phyloP scores from a whole-genome alignment of 2,888 invertebrate genomes.

The Cerastis rubricosa region DNA sequence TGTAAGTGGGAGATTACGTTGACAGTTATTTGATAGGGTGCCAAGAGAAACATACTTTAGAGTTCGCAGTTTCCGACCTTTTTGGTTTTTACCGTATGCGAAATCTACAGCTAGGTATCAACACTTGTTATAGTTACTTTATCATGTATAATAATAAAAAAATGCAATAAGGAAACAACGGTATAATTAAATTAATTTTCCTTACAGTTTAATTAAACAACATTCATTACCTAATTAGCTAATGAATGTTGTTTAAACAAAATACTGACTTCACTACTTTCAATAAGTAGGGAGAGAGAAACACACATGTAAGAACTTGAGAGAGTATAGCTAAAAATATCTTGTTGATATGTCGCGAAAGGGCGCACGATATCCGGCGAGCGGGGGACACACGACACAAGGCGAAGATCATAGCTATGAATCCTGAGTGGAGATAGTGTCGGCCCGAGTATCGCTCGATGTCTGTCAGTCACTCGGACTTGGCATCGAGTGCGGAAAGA shows the following conservation, averaged over 20 bases:
- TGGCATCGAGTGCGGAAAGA: slow-evolving; percentile 73
- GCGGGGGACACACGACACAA: slow-evolving; percentile 35
- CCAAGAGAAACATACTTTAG: slow-evolving; percentile 14
- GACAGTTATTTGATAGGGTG: slow-evolving; percentile 51
- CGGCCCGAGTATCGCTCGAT: slow-evolving; percentile 45
- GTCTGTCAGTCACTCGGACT: slow-evolving; percentile 65
- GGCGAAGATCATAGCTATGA: slow-evolving; percentile 56
- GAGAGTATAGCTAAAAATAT: slow-evolving; percentile 54
- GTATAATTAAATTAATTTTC: background rate
- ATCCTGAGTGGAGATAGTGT: slow-evolving; percentile 59
- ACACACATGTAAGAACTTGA: slow-evolving; percentile 29
- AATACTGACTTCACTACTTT: background rate
- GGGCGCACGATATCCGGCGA: slow-evolving; percentile 55
- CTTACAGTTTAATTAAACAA: slow-evolving; percentile 2
- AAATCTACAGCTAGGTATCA: slow-evolving; percentile 2
- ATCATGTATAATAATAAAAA: background rate
- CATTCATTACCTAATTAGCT: too few species aligned
- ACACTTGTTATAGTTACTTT: background rate
- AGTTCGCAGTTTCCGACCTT: slow-evolving; percentile 2
- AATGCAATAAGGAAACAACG: background rate
- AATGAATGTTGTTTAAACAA: background rate
- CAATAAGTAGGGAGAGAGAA: slow-evolving; percentile 28
- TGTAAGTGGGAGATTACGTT: slow-evolving; percentile 26
- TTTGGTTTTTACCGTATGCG: background rate
- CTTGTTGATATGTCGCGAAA: slow-evolving; percentile 54